phyloP scores from a whole-genome alignment of 2,888 invertebrate genomes.

The Aporophyla nigra region DNA sequence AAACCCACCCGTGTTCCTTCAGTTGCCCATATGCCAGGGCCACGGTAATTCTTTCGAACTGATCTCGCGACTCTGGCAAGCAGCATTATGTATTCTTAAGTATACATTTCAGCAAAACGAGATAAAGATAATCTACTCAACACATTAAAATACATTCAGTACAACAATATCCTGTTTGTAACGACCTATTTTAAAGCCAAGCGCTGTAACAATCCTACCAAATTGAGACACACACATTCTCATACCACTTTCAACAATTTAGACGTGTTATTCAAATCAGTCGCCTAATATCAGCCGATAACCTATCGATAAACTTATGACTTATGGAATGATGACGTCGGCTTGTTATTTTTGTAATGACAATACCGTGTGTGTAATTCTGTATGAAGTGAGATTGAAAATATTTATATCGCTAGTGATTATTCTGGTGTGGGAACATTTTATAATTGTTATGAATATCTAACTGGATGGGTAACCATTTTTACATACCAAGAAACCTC shows the following conservation, averaged over 20 bases:
- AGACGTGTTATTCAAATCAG: constrained; percentile 12
- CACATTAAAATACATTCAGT: constrained; percentile 19
- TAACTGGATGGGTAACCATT: too few species aligned
- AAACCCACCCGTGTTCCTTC: too few species aligned
- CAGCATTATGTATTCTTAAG: not conserved
- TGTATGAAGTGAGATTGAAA: constrained; percentile 9
- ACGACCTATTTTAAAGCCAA: constrained; percentile 52
- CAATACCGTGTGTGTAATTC: constrained; percentile 28
- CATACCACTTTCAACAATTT: not conserved
- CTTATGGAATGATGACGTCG: constrained; percentile 50
- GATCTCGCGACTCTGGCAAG: too few species aligned
- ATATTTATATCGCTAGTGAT: constrained; percentile 26
- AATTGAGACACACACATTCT: constrained; percentile 12
- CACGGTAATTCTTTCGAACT: too few species aligned
- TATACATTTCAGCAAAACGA: not conserved
- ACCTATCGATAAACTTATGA: constrained; percentile 59
- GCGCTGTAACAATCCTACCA: constrained; percentile 25
- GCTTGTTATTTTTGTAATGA: constrained; percentile 54
- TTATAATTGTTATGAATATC: not conserved
- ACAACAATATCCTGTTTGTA: constrained; percentile 52
- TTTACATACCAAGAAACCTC: too few species aligned
- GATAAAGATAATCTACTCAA: constrained; percentile 9
- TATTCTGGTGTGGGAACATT: constrained; percentile 1
- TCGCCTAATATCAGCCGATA: constrained; percentile 51
- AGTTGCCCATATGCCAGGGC: too few species aligned